A percentile compares a stretch with the other conserved stretches of the same genome.
These are phyloP conservation scores for Drosophila histrio DNA, from an alignment of 2,888 invertebrate species.

Conservation along the genomic window DNA sequence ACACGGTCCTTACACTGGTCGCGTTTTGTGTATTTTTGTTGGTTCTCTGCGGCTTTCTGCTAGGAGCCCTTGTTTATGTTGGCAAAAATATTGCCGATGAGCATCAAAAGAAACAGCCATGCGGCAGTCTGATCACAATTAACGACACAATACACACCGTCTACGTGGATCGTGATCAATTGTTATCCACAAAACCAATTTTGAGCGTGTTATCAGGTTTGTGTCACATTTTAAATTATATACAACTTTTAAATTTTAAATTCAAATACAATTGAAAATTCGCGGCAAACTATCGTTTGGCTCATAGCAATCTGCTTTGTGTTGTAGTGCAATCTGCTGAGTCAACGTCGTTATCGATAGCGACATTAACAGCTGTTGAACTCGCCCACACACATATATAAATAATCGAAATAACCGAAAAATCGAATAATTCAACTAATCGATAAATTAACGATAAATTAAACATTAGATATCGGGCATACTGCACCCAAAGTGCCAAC, in stretches of 20 bases:
- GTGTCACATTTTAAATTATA: constrained; percentile 21
- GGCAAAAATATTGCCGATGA: constrained; percentile 82
- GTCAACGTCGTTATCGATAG: constrained; percentile 16
- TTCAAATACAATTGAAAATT: constrained; percentile 9
- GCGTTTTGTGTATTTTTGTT: constrained; percentile 83
- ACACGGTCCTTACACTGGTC: constrained; percentile 80
- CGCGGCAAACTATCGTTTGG: not conserved
- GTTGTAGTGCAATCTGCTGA: constrained; percentile 4
- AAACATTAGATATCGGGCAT: constrained; percentile 47
- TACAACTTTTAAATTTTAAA: not conserved
- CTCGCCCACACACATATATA: not conserved
- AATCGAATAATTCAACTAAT: not conserved
- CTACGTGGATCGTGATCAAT: constrained; percentile 66
- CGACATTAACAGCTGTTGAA: constrained; percentile 19
- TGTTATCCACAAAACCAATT: constrained; percentile 72
- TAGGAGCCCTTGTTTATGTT: constrained; percentile 82
- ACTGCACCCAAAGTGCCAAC: constrained; percentile 61
- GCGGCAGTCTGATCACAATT: constrained; percentile 22
- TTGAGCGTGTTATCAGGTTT: constrained; percentile 65
- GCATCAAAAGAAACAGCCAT: constrained; percentile 53
- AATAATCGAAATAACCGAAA: too few relatives aligned
- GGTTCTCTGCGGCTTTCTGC: constrained; percentile 81
- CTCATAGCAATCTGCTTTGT: constrained; percentile 30
- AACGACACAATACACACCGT: constrained; percentile 61
- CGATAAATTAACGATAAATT: constrained; percentile 10